phyloP scores from a whole-genome alignment of 37 sponge, comb jelly and placozoan species.

The Eunapius fragilis region DNA sequence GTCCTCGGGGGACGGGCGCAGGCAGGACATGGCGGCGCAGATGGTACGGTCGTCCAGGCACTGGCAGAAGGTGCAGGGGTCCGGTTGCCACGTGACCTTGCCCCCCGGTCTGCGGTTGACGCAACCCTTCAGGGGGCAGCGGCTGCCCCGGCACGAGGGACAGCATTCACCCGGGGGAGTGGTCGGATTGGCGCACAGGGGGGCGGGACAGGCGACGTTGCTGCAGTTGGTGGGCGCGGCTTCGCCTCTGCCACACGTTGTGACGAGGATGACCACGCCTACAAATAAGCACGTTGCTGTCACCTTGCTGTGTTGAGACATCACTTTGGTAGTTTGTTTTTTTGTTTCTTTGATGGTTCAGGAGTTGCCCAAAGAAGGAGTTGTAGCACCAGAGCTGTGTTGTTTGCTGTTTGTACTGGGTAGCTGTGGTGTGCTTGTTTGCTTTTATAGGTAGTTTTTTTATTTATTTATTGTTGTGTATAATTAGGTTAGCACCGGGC shows the following conservation, averaged over 20 bases:
- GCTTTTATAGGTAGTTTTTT: no score
- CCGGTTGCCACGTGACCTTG: slow-evolving; percentile 2
- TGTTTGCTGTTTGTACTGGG: no score
- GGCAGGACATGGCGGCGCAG: slow-evolving; percentile 13
- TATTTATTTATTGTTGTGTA: no score
- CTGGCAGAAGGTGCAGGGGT: slow-evolving; percentile 24
- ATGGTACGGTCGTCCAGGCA: not conserved
- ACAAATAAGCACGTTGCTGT: not conserved
- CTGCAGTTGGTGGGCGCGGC: slow-evolving; percentile 31
- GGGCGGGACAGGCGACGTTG: slow-evolving; percentile 4
- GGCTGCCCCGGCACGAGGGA: slow-evolving; percentile 35
- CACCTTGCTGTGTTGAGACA: not conserved
- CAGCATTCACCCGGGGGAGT: slow-evolving; percentile 43
- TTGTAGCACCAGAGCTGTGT: no score
- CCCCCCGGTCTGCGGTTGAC: slow-evolving; percentile 18
- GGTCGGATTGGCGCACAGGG: slow-evolving; percentile 46
- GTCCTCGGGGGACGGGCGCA: slow-evolving; percentile 1
- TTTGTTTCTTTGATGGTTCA: no score
- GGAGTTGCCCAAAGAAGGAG: no score
- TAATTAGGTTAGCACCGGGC: not conserved
- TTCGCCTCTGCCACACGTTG: not conserved
- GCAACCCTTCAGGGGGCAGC: slow-evolving; percentile 37
- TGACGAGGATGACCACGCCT: not conserved
- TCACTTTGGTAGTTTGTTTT: no score
- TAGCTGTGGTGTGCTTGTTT: no score